phyloP scores from a whole-genome alignment of 92 coral and sea anemone genomes.

The Zoanthus gigantus region DNA sequence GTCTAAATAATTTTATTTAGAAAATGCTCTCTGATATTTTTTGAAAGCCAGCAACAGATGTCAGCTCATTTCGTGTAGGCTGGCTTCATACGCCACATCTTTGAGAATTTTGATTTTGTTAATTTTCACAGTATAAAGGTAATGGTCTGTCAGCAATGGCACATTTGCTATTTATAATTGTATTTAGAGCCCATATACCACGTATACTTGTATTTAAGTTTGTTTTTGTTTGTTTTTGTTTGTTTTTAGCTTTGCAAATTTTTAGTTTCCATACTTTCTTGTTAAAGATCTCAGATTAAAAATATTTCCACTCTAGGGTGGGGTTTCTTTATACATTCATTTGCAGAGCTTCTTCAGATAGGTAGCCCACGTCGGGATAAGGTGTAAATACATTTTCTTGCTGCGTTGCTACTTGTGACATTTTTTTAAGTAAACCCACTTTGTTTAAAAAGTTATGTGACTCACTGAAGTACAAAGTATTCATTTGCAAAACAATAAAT shows the following conservation, averaged over 20 bases:
- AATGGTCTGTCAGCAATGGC: too few species aligned
- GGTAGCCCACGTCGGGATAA: too few species aligned
- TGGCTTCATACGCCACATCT: not conserved
- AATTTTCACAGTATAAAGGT: too few species aligned
- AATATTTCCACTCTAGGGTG: not conserved
- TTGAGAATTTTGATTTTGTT: not conserved
- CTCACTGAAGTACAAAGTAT: too few species aligned
- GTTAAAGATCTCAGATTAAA: not conserved
- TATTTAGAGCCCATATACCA: not conserved
- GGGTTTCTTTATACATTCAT: not conserved
- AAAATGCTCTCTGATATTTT: not conserved
- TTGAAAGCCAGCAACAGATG: constrained; percentile 4
- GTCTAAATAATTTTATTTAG: not conserved
- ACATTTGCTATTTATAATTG: too few species aligned
- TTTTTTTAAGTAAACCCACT: too few species aligned
- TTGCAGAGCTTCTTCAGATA: not conserved
- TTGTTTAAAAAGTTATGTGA: too few species aligned
- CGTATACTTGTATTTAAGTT: not conserved
- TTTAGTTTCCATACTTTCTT: not conserved
- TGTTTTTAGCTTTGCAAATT: not conserved
- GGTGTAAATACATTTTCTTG: too few species aligned
- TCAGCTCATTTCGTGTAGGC: not conserved
- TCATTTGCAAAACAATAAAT: too few species aligned
- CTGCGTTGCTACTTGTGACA: too few species aligned
- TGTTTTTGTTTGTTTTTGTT: not conserved